phyloP scores from a whole-genome alignment of 2,888 invertebrate species.

The Acleris cristana region DNA sequence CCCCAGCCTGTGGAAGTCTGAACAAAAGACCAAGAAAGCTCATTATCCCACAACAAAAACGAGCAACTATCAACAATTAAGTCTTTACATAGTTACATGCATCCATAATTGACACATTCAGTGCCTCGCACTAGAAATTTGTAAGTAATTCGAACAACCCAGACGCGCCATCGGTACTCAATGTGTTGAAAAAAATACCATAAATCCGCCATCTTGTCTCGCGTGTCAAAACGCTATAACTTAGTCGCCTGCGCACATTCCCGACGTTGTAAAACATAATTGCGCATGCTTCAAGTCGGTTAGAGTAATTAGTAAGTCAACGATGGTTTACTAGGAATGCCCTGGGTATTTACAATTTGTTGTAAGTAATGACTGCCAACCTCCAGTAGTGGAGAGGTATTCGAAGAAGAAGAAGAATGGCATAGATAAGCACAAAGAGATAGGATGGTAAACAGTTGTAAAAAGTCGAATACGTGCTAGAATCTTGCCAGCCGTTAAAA shows the following conservation, averaged over 20 bases:
- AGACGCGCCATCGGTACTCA: neutral
- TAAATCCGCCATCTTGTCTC: conserved; percentile 20
- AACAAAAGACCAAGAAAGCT: no score
- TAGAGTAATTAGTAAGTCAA: conserved; percentile 26
- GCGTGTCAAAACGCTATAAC: conserved; percentile 36
- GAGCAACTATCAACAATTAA: neutral
- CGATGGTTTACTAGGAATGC: conserved; percentile 13
- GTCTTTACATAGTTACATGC: neutral
- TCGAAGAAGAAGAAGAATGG: no score
- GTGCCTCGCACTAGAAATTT: no score
- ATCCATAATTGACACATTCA: neutral
- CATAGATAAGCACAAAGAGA: neutral
- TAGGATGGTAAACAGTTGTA: neutral
- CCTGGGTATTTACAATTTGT: conserved; percentile 20
- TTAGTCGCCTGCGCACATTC: conserved; percentile 35
- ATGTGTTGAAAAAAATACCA: conserved; percentile 10
- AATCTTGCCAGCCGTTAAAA: no score
- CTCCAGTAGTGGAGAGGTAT: no score
- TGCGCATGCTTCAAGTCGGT: conserved; percentile 28
- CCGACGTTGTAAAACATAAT: conserved; percentile 31
- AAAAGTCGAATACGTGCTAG: neutral
- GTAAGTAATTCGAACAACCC: no score
- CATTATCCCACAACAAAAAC: neutral
- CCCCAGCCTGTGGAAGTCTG: no score
- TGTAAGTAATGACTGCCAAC: no score